Evolutionary conservation across 2,888 invertebrate species (phyloP).

Genomic region (Drosophila borborema): DNA sequence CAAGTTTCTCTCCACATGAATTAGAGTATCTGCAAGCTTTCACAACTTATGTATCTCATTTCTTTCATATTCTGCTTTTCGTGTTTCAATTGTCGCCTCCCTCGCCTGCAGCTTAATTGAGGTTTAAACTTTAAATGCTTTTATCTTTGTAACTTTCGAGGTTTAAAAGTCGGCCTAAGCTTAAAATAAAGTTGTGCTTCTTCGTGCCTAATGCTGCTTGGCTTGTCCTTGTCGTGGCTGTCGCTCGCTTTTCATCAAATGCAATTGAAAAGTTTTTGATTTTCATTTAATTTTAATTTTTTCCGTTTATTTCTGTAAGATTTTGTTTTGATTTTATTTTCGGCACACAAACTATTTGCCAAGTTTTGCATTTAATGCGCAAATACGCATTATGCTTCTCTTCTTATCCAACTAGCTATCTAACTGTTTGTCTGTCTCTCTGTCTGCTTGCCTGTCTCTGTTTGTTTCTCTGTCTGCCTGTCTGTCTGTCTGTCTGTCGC

Average conservation of each 20-base stretch:
- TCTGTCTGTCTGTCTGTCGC: conserved; percentile 25
- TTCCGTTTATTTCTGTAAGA: conserved; percentile 39
- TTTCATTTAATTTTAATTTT: conserved; percentile 57
- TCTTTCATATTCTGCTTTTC: neutral
- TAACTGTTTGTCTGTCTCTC: conserved; percentile 30
- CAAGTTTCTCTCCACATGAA: neutral
- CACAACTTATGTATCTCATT: neutral
- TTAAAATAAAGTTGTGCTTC: conserved; percentile 6
- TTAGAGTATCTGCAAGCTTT: neutral
- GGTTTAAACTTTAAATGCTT: conserved; percentile 13
- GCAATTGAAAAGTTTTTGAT: conserved; percentile 74
- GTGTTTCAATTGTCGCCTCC: too few species aligned
- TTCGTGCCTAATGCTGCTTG: conserved; percentile 5
- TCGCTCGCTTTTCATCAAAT: conserved; percentile 38
- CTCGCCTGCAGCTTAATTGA: conserved; percentile 8
- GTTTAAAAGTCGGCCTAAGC: conserved; percentile 18
- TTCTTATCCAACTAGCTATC: conserved; percentile 36
- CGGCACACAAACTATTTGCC: conserved; percentile 71
- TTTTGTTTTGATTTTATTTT: conserved; percentile 69
- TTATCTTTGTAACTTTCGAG: conserved; percentile 26
- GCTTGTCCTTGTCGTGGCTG: conserved; percentile 2
- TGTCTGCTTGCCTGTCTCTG: conserved; percentile 20
- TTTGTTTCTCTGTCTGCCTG: conserved; percentile 19
- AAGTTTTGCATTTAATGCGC: conserved; percentile 79
- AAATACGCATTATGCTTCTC: conserved; percentile 66